Percentiles rank a stretch among this genome's conserved stretches.
phyloP scores from a whole-genome alignment of 2,888 invertebrate species.

The Drosophila quasianomalipes region DNA sequence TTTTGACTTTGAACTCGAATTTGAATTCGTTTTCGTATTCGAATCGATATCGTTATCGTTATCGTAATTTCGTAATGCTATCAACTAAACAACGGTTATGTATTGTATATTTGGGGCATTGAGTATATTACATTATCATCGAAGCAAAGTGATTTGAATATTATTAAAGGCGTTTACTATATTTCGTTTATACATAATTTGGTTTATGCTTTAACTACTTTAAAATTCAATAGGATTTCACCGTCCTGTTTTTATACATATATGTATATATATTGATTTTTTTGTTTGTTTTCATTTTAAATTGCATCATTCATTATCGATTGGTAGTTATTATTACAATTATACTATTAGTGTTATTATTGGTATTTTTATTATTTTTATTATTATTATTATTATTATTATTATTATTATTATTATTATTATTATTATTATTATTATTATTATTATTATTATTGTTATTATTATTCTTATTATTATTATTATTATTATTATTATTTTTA shows the following conservation, averaged over 20 bases:
- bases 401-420: too few species aligned
- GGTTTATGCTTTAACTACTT: conserved; percentile 68
- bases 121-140: conserved; percentile 79
- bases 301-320: conserved; percentile 28
- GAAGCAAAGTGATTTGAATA: conserved; percentile 76
- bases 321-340: conserved; percentile 36
- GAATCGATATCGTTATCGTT: conserved; percentile 23
- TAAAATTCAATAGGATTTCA: conserved; percentile 79
- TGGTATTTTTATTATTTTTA: conserved; percentile 32
- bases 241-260: conserved; percentile 67
- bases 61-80: conserved; percentile 54
- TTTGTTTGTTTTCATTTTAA: conserved; percentile 32
- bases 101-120: conserved; percentile 53
- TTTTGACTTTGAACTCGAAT: conserved; percentile 18
- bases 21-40: conserved; percentile 21
- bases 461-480: conserved; percentile 31
- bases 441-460: conserved; percentile 26
- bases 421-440: too few species aligned
- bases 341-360: conserved; percentile 42
- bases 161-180: conserved; percentile 78
- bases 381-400: conserved; percentile 40
- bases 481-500: conserved; percentile 36
- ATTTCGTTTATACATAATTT: conserved; percentile 71
- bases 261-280: conserved; percentile 28
- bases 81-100: conserved; percentile 74